These are phyloP conservation scores for Plagodis pulveraria DNA, from an alignment of 2,888 invertebrate genomes.

Conservation along the genomic window DNA sequence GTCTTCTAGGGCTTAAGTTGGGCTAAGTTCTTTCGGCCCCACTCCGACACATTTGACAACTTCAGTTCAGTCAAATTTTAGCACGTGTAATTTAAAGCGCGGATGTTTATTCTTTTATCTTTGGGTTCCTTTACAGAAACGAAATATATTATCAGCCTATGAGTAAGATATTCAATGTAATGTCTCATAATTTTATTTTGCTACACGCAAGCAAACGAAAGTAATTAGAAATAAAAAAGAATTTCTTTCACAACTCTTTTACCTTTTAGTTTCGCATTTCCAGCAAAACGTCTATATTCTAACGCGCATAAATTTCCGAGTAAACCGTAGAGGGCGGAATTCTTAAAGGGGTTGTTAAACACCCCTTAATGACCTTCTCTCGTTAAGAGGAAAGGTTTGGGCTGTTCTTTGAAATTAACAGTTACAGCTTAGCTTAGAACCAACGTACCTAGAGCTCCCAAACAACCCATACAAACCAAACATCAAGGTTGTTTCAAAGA, in stretches of 20 bases:
- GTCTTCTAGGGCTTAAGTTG: too few species aligned
- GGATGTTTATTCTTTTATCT: too few species aligned
- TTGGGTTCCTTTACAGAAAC: too few species aligned
- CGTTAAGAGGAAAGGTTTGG: slow-evolving; percentile 77
- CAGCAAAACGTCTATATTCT: slow-evolving; percentile 26
- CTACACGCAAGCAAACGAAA: too few species aligned
- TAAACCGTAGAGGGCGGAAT: slow-evolving; percentile 35
- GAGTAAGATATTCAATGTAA: too few species aligned
- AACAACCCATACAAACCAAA: slow-evolving; percentile 20
- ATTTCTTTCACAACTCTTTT: not conserved
- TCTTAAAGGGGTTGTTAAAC: slow-evolving; percentile 56
- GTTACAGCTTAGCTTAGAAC: slow-evolving; percentile 56
- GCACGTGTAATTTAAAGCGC: too few species aligned
- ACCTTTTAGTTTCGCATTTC: not conserved
- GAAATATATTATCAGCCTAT: too few species aligned
- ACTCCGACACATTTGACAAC: too few species aligned
- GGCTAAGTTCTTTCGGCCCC: too few species aligned
- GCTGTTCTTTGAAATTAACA: slow-evolving; percentile 77
- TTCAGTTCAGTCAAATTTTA: too few species aligned
- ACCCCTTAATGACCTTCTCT: slow-evolving; percentile 71
- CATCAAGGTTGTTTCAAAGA: slow-evolving; percentile 16
- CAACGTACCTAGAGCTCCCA: slow-evolving; percentile 44
- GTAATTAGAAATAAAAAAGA: too few species aligned
- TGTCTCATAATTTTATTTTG: too few species aligned
- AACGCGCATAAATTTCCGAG: slow-evolving; percentile 32